These are phyloP conservation scores for Leistus spinibarbis DNA, from an alignment of 2,888 invertebrate species.

Conservation along the genomic window DNA sequence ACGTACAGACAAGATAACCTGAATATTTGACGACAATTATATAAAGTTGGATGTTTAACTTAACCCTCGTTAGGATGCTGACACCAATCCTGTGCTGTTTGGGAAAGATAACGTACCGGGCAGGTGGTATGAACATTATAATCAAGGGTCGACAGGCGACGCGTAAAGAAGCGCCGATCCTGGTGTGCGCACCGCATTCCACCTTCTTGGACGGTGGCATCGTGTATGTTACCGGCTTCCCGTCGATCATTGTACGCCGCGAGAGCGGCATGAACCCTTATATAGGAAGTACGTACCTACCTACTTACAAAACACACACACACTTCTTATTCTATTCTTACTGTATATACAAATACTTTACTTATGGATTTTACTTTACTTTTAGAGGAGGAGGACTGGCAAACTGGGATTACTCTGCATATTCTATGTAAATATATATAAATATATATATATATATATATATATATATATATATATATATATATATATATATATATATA, in stretches of 20 bases:
- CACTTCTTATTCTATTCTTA: neutral
- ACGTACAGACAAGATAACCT: neutral
- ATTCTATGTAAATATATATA: too few species aligned
- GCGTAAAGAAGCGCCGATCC: slow-evolving; percentile 80
- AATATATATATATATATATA: too few species aligned
- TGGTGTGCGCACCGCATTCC: slow-evolving; percentile 88
- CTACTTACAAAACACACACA: neutral
- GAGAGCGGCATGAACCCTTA: slow-evolving; percentile 81
- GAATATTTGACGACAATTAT: too few species aligned
- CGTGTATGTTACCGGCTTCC: slow-evolving; percentile 80
- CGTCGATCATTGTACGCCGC: slow-evolving; percentile 82
- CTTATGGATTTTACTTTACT: neutral
- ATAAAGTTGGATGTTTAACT: neutral
- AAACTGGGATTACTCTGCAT: neutral
- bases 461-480: too few species aligned
- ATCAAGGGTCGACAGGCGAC: slow-evolving; percentile 78
- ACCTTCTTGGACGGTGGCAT: slow-evolving; percentile 88
- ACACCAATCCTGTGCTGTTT: slow-evolving; percentile 73
- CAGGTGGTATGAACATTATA: slow-evolving; percentile 78
- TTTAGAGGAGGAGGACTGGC: neutral
- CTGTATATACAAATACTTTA: neutral
- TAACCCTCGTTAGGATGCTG: slow-evolving; percentile 56
- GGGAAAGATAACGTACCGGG: slow-evolving; percentile 75
- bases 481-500: too few species aligned
- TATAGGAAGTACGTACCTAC: slow-evolving; percentile 79